Evolutionary conservation across 2,888 invertebrate genomes (phyloP).

Genomic region (Pristionchus entomophagus): DNA sequence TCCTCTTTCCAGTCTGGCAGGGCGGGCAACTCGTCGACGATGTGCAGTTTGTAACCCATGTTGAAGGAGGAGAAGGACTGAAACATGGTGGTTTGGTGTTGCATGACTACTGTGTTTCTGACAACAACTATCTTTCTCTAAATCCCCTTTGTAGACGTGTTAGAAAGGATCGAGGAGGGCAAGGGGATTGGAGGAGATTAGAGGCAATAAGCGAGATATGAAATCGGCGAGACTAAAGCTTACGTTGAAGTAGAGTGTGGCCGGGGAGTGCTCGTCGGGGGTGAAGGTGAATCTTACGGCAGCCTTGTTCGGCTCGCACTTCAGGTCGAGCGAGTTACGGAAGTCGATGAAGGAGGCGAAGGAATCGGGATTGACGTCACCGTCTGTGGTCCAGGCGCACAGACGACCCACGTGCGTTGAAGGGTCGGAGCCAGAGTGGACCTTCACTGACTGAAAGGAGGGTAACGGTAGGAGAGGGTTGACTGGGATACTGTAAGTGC

Average conservation of each 20-base stretch:
- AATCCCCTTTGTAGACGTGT: no score
- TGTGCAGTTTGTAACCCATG: conserved; percentile 94
- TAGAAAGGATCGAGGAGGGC: no score
- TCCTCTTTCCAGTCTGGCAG: conserved; percentile 67
- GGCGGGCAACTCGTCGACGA: conserved; percentile 83
- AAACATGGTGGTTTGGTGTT: conserved; percentile 50
- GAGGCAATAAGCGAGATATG: neutral
- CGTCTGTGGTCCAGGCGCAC: conserved; percentile 84
- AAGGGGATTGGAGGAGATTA: neutral
- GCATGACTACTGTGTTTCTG: neutral
- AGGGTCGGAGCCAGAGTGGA: conserved; percentile 54
- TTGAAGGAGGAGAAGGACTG: conserved; percentile 93
- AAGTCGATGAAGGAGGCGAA: conserved; percentile 87
- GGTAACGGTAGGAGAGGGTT: conserved; percentile 78
- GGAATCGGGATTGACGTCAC: conserved; percentile 87
- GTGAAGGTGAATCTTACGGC: conserved; percentile 80
- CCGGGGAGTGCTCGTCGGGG: conserved; percentile 89
- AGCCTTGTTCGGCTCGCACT: conserved; percentile 82
- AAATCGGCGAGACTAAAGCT: conserved; percentile 24
- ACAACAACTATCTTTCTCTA: neutral
- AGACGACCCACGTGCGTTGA: conserved; percentile 83
- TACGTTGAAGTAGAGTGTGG: conserved; percentile 84
- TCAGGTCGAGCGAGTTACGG: conserved; percentile 85
- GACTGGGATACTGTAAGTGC: conserved; percentile 72
- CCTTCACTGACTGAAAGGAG: conserved; percentile 58